Percentiles rank a stretch among this genome's conserved stretches.
phyloP scores from a whole-genome alignment of 2,113 vertebrate species.

The Parotia lawesii region DNA sequence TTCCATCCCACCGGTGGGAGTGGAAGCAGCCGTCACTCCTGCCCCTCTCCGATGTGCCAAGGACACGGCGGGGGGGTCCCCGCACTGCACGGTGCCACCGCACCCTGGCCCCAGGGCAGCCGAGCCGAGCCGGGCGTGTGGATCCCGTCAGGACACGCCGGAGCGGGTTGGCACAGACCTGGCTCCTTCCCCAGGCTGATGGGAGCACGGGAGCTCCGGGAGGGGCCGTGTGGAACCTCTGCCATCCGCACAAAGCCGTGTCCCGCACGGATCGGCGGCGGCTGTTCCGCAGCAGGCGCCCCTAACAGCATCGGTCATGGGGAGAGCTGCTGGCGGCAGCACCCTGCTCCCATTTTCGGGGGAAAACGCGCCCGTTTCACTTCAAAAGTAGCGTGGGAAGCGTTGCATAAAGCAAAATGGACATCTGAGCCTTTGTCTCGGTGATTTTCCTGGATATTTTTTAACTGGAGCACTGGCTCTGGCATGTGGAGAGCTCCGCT shows the following conservation, averaged over 20 bases:
- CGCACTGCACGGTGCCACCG: rapidly evolving
- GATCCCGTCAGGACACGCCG: rapidly evolving
- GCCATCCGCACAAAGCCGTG: rapidly evolving
- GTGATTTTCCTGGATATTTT: background rate
- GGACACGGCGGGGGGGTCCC: rapidly evolving
- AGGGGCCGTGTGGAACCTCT: background rate
- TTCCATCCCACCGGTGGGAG: background rate
- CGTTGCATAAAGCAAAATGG: background rate
- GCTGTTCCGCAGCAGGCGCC: background rate
- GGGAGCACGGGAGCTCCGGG: background rate
- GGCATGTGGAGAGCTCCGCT: rapidly evolving
- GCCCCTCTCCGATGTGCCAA: rapidly evolving
- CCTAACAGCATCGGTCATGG: background rate
- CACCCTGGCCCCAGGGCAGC: background rate
- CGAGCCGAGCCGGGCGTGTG: background rate
- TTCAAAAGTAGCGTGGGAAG: background rate
- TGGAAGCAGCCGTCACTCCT: background rate
- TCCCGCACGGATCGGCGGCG: rapidly evolving
- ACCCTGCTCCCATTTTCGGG: background rate
- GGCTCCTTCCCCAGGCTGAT: background rate
- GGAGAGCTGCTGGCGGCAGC: background rate
- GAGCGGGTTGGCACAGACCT: background rate
- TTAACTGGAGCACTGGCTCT: rapidly evolving
- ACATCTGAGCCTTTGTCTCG: background rate
- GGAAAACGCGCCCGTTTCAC: rapidly evolving